A percentile compares a stretch with the other conserved stretches of the same genome.
phyloP scores from a whole-genome alignment of 2,113 vertebrate species.

The Circaetus gallicus region DNA sequence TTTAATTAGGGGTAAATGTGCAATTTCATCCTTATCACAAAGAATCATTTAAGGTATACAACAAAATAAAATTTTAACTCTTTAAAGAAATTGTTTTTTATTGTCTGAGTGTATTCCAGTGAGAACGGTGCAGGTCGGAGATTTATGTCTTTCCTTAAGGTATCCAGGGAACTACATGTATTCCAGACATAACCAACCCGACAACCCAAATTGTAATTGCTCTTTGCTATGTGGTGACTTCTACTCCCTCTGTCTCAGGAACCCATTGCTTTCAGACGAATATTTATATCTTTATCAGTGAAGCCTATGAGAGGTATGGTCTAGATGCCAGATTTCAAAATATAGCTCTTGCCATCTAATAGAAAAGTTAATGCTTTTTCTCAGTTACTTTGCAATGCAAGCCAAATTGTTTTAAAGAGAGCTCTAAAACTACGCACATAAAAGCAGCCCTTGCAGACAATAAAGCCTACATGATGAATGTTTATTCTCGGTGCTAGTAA shows the following conservation, averaged over 20 bases:
- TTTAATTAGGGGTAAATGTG: background rate
- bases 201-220: background rate
- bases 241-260: background rate
- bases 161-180: background rate
- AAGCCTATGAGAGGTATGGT: background rate
- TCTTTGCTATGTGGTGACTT: background rate
- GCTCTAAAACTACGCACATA: constrained; percentile 13
- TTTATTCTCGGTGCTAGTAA: constrained; percentile 12
- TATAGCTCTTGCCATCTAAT: background rate
- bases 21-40: background rate
- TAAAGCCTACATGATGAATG: constrained; percentile 15
- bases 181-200: background rate
- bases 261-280: background rate
- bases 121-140: background rate
- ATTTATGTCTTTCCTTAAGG: background rate
- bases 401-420: constrained; percentile 29
- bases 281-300: background rate
- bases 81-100: background rate
- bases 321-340: background rate
- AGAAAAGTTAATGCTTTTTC: background rate
- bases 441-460: constrained; percentile 29
- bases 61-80: background rate
- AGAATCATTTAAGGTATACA: background rate
- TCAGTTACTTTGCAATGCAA: background rate
- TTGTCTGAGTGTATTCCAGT: background rate